Conservation (phyloP, 2,888 invertebrate species). For the Scaptomyza caliginosa region DNA sequence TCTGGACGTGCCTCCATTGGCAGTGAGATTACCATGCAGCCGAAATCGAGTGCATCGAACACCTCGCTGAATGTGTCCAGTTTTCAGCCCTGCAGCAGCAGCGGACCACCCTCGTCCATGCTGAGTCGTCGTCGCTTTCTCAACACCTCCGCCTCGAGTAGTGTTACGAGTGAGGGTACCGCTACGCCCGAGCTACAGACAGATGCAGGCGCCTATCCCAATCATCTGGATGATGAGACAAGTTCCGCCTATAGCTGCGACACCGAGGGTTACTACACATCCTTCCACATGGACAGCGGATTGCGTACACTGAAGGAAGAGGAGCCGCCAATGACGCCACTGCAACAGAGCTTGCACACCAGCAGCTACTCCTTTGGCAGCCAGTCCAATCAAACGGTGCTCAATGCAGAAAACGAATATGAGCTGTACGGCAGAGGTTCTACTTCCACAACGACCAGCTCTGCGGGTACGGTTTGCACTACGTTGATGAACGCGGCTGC, state of each 20-base stretch:
- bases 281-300: slow-evolving; percentile 98
- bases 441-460: slow-evolving; percentile 95
- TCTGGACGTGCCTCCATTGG: slow-evolving; percentile 94
- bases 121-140: slow-evolving; percentile 88
- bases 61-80: slow-evolving; percentile 88
- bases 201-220: slow-evolving; percentile 86
- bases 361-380: slow-evolving; percentile 88
- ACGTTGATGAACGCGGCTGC: slow-evolving; percentile 87
- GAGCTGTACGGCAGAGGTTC: slow-evolving; percentile 96
- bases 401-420: slow-evolving; percentile 93
- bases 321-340: slow-evolving; percentile 88
- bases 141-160: slow-evolving; percentile 91
- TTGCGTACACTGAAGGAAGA: slow-evolving; percentile 93
- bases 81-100: slow-evolving; percentile 84
- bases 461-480: slow-evolving; percentile 95
- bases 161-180: slow-evolving; percentile 93
- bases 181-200: slow-evolving; percentile 91
- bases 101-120: slow-evolving; percentile 88
- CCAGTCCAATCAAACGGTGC: slow-evolving; percentile 88
- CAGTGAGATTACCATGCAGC: slow-evolving; percentile 90
- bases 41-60: slow-evolving; percentile 89
- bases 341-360: slow-evolving; percentile 88
- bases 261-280: slow-evolving; percentile 98
- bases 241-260: slow-evolving; percentile 97
- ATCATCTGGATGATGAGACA: slow-evolving; percentile 91